These are phyloP conservation scores for Ginglymostoma cirratum DNA, from an alignment of 2,113 vertebrate genomes.

Conservation along the genomic window DNA sequence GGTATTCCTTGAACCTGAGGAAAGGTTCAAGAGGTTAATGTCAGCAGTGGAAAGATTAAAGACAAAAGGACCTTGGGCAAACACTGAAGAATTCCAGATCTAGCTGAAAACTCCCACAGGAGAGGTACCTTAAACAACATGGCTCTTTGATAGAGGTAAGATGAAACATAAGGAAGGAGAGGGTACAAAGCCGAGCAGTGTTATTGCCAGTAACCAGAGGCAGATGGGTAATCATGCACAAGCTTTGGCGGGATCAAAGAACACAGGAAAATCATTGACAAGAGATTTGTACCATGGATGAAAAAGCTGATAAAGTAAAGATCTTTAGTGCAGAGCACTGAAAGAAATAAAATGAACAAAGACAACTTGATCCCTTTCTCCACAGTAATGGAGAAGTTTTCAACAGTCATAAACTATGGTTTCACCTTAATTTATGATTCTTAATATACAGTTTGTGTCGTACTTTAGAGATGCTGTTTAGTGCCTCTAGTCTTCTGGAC, in stretches of 20 bases:
- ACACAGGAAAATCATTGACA: constrained; percentile 30
- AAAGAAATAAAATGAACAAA: constrained; percentile 30
- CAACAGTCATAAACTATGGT: neutral
- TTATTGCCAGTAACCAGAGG: constrained; percentile 34
- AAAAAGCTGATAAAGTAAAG: neutral
- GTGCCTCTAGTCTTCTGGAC: neutral
- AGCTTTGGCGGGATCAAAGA: constrained; percentile 31
- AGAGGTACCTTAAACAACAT: constrained; percentile 32
- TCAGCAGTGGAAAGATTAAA: constrained; percentile 29
- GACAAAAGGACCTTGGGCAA: constrained; percentile 29
- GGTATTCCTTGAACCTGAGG: constrained; percentile 10
- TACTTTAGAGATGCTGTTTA: neutral
- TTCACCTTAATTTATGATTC: neutral
- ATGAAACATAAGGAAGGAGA: constrained; percentile 21
- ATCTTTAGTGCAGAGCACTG: neutral
- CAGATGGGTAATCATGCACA: constrained; percentile 28
- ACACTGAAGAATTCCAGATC: constrained; percentile 19
- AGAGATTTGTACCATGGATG: constrained; percentile 31
- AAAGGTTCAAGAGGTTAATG: constrained; percentile 29
- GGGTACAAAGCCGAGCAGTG: constrained; percentile 8
- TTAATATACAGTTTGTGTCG: neutral
- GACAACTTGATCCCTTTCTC: neutral
- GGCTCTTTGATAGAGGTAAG: constrained; percentile 27
- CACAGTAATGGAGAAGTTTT: neutral
- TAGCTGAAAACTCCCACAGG: constrained; percentile 28